Evolutionary conservation across 2,113 vertebrate species (phyloP), one percentile per base, ranked within the genome.

Genomic region (Pollimyrus isidori): DNA sequence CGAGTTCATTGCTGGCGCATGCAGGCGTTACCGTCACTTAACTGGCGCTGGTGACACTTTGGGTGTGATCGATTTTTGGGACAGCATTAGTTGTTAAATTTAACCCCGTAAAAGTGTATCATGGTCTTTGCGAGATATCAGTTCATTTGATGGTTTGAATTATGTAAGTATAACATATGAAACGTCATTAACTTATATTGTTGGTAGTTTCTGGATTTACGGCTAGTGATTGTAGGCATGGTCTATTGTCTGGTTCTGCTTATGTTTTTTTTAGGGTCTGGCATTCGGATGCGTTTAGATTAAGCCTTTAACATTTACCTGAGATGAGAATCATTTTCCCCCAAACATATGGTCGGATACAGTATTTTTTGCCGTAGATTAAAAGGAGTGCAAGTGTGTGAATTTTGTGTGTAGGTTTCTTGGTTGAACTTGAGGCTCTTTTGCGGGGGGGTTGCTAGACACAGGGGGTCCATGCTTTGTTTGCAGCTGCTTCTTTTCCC

Each of bases 401-500:
- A 76, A 39, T 76, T 46, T 84, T 45, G 82, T 48, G 39, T 5
- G 45, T 19, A 48, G 82, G 23, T 21, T 15, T 50, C 73, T 35
- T 80, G 58, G 17, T 80, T 84, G 49, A 84, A 89, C 88, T 89
- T 89, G 73, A 21, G n/a, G 15, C 52, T 52, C 49, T 56, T 65
- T 39, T 84, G 84, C 76, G 53, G 52, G 35, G 56, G 23, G 58
- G 5, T 6, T 26, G 15, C 35, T 21, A 39, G 50, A 84, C 50
- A 19, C 76, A 53, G 35, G 53, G 87, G 45, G 84, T 82, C 80
- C 88, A 86, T 86, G 87, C 92, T 93, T 92, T 92, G 91, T 92
- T 91, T 87, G 56, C 88, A 85, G 88, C 80, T 85, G 76, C 53
- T 86, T 84, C 26, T 49, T 50, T 73, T 9, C 39, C 48, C 50